Evolutionary conservation across 2,888 invertebrate genomes (phyloP).

Genomic region (Teinopalpus imperialis): DNA sequence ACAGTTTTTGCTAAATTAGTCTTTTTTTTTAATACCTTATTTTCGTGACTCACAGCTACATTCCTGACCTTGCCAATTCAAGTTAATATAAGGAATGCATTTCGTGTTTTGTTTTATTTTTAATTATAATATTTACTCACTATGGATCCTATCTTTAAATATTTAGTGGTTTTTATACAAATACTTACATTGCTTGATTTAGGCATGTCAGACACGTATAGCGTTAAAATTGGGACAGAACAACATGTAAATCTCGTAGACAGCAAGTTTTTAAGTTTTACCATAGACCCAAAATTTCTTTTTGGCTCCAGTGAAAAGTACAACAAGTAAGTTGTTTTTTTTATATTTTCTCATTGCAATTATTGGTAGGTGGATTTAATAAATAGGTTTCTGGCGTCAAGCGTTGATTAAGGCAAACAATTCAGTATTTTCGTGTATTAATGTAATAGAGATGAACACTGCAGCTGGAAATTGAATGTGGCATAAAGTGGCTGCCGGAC

Average conservation of each 20-base stretch:
- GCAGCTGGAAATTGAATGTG: too few species aligned
- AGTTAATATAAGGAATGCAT: slow-evolving; percentile 23
- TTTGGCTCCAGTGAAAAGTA: slow-evolving; percentile 60
- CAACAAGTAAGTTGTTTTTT: slow-evolving; percentile 34
- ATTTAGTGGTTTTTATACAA: slow-evolving; percentile 9
- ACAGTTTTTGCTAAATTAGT: too few species aligned
- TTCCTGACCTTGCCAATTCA: slow-evolving; percentile 33
- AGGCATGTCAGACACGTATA: slow-evolving; percentile 64
- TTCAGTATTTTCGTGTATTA: too few species aligned
- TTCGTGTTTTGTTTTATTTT: slow-evolving; percentile 18
- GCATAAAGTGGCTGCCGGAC: too few species aligned
- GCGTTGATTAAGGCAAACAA: too few species aligned
- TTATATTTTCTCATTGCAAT: not conserved
- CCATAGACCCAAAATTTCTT: slow-evolving; percentile 86
- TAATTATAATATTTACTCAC: slow-evolving; percentile 16
- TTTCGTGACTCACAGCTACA: slow-evolving; percentile 35
- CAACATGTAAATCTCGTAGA: slow-evolving; percentile 84
- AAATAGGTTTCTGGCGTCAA: too few species aligned
- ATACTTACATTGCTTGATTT: slow-evolving; percentile 28
- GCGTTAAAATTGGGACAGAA: slow-evolving; percentile 82
- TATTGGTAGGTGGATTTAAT: too few species aligned
- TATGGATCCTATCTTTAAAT: slow-evolving; percentile 24
- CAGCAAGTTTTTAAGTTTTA: slow-evolving; percentile 87
- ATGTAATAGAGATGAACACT: too few species aligned
- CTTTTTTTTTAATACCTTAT: slow-evolving; percentile 16